Conservation (phyloP, 2,797 vertebrate species). For the Amazonetta brasiliensis region DNA sequence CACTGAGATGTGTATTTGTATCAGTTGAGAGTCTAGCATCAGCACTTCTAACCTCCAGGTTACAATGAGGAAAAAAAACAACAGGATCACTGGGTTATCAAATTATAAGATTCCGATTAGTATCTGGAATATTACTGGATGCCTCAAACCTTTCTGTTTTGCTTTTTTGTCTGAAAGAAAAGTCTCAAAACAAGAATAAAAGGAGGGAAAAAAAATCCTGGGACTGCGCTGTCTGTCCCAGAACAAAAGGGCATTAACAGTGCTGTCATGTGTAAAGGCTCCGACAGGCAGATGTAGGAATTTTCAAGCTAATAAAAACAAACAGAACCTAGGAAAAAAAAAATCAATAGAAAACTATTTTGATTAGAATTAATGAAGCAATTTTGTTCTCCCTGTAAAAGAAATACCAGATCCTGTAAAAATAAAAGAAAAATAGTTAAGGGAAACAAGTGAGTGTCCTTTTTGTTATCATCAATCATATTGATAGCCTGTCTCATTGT, state of each 20-base stretch:
- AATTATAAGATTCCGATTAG: neutral
- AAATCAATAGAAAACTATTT: neutral
- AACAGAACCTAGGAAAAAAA: neutral
- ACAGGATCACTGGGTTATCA: neutral
- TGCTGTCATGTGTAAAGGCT: neutral
- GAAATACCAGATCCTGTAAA: neutral
- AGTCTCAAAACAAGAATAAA: neutral
- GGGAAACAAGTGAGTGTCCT: neutral
- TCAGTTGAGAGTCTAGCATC: neutral
- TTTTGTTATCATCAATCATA: neutral
- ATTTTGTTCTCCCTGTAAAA: neutral
- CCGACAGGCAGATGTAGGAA: neutral
- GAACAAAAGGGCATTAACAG: neutral
- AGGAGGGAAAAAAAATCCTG: neutral
- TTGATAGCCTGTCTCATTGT: neutral
- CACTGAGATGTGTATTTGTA: neutral
- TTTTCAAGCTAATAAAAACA: constrained; percentile 9
- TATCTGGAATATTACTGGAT: neutral
- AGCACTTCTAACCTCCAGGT: neutral
- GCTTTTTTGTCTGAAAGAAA: neutral
- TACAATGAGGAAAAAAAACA: neutral
- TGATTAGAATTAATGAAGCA: constrained; percentile 10
- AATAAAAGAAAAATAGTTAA: neutral
- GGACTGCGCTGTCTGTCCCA: neutral
- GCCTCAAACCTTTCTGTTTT: neutral